Percentiles rank a stretch among this genome's conserved stretches.
phyloP scores from a whole-genome alignment of 2,797 vertebrate genomes.

The Tympanoctomys barrerae region DNA sequence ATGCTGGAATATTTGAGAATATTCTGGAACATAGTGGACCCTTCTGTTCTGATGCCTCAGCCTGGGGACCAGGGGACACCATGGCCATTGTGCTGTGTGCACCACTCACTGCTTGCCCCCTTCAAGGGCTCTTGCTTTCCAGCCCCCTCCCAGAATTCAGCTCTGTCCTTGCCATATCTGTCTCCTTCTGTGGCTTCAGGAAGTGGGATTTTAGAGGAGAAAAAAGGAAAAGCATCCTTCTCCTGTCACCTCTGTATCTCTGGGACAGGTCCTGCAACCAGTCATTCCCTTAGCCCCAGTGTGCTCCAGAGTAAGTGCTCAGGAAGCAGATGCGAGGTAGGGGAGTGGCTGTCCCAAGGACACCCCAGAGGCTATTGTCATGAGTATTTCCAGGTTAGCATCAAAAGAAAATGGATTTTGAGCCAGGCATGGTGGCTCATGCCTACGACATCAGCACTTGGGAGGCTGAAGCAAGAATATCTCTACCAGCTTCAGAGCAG shows the following conservation, averaged over 20 bases:
- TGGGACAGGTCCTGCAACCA: not conserved
- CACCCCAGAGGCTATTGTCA: not conserved
- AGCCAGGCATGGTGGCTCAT: not conserved
- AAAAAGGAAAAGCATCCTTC: not conserved
- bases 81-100: not conserved
- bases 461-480: not conserved
- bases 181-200: rapidly evolving
- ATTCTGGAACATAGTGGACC: not conserved
- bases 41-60: not conserved
- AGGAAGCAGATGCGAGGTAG: not conserved
- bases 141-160: not conserved
- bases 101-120: not conserved
- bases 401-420: not conserved
- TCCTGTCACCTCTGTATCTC: not conserved
- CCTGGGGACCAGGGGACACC: not conserved
- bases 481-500: not conserved
- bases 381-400: not conserved
- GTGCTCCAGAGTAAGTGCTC: rapidly evolving
- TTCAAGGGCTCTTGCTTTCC: not conserved
- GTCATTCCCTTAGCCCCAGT: too few relatives aligned
- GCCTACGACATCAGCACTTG: not conserved
- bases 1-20: not conserved
- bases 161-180: not conserved
- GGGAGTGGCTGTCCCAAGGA: rapidly evolving
- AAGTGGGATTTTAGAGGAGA: too few relatives aligned